Base-by-base conservation (phyloP, 2,113 vertebrate genomes). In the Corythoichthys haematopterus region DNA sequence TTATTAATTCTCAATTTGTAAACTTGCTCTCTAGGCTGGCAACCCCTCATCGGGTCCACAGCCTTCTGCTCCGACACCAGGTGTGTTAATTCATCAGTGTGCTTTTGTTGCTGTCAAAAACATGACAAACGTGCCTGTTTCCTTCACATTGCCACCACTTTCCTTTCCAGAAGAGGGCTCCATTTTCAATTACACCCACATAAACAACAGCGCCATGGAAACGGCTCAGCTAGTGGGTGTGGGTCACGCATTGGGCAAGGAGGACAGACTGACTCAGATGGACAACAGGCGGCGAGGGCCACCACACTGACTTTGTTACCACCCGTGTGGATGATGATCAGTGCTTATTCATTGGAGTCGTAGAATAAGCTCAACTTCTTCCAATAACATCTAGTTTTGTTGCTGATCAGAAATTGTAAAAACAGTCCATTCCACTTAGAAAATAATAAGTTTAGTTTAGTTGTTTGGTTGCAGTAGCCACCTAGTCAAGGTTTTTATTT, bases 151-250 rank as follows among this genome's bases (percentile, higher is more conserved):
- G 0, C 13, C 60, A 11, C 38, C 8, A 4, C 48, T 66, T 37
- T 64, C 46, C 59, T 58, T 1, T 69, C 56, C 84, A 96, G 94
- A 91, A 50, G 80, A 86, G 0, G 82, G 90, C 2, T 78, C 92
- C 11, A 92, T 93, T 36, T 13, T 7, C 16, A 87, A 89, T 7
- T 94, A 94, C 0, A 92, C 92, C 11, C 94, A 94, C 82, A 94
- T 94, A 1, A 89, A 97, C 86, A 90, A 93, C 2, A 16, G 74
- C 1, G 93, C 95, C 71, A 95, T 93, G 0, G 94, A 93, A 88
- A 94, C 91, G 0, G 94, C 93, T 8, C 94, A 93, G 73, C 91
- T 91, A 36, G 94, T 93, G 62, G 93, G 94, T 11, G 89, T 83
- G 0, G 92, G 84, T 85, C 94, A 93, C 0, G 93, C 93, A 0